Conservation (phyloP, 1,140 invertebrate species). For the Drosophila pseudoobscura region DNA sequence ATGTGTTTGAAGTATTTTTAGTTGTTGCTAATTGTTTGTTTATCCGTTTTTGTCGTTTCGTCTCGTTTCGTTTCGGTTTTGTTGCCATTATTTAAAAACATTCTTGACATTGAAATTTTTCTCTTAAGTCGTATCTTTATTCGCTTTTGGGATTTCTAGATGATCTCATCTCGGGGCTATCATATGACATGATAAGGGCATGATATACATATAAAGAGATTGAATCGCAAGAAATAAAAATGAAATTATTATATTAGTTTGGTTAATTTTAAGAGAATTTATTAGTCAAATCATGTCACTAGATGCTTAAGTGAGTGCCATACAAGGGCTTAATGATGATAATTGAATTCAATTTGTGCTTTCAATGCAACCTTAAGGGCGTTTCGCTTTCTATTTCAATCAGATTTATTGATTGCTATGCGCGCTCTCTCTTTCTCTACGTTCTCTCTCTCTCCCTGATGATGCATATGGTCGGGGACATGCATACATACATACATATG, state of each 20-base stretch:
- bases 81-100: conserved; percentile 41
- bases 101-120: conserved; percentile 55
- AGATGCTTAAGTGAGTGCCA: background rate
- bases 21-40: conserved; percentile 59
- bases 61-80: conserved; percentile 28
- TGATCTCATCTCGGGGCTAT: conserved; percentile 1
- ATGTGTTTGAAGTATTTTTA: conserved; percentile 10
- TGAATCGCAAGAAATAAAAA: too few relatives aligned
- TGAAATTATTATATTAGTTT: too few relatives aligned
- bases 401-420: conserved; percentile 32
- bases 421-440: background rate
- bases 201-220: too few relatives aligned
- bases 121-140: background rate
- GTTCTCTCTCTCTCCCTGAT: background rate
- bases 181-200: background rate
- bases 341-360: conserved; percentile 2
- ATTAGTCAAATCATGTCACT: too few relatives aligned
- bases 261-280: too few relatives aligned
- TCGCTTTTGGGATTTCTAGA: background rate
- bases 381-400: conserved; percentile 42
- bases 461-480: conserved; percentile 20
- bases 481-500: background rate
- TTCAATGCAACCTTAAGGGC: conserved; percentile 23
- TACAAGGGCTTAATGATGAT: background rate
- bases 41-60: conserved; percentile 33